Evolutionary conservation across 2,113 vertebrate species (phyloP).

Genomic region (Erpornis zantholeuca): DNA sequence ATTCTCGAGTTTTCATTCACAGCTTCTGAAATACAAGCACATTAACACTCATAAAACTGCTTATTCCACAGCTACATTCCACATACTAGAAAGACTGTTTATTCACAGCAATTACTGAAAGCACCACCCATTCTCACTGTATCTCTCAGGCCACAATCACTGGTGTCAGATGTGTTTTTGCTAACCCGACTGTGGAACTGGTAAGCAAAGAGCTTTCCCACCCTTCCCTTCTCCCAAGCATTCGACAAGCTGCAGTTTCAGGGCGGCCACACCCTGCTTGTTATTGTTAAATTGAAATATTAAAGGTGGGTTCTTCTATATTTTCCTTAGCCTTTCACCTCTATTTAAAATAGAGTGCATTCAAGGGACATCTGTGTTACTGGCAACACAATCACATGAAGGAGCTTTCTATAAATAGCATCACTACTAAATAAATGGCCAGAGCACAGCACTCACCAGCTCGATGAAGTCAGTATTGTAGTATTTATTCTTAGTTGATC

Average conservation of each 20-base stretch:
- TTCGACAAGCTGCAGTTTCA: slow-evolving; percentile 29
- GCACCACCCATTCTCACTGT: slow-evolving; percentile 32
- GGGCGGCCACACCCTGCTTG: slow-evolving; percentile 60
- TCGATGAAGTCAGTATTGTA: not conserved
- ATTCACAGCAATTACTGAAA: not conserved
- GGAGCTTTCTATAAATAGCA: slow-evolving; percentile 52
- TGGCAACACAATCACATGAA: slow-evolving; percentile 44
- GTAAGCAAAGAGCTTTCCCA: slow-evolving; percentile 66
- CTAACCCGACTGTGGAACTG: slow-evolving; percentile 42
- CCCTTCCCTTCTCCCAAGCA: slow-evolving; percentile 72
- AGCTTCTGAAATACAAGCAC: not conserved
- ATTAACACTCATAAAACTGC: not conserved
- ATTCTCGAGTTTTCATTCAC: slow-evolving; percentile 1
- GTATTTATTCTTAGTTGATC: not conserved
- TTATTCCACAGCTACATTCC: not conserved
- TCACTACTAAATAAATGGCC: slow-evolving; percentile 19
- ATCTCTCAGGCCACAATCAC: slow-evolving; percentile 30
- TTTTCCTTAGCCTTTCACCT: slow-evolving; percentile 63
- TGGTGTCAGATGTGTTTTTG: slow-evolving; percentile 61
- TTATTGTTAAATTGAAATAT: slow-evolving; percentile 73
- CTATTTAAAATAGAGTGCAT: slow-evolving; percentile 41
- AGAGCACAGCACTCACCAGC: not conserved
- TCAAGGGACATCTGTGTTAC: slow-evolving; percentile 51
- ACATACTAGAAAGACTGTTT: not conserved
- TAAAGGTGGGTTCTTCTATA: slow-evolving; percentile 44